These are phyloP conservation scores for Drosophila sp. DNA, from an alignment of 1,140 invertebrate species.

Conservation along the genomic window DNA sequence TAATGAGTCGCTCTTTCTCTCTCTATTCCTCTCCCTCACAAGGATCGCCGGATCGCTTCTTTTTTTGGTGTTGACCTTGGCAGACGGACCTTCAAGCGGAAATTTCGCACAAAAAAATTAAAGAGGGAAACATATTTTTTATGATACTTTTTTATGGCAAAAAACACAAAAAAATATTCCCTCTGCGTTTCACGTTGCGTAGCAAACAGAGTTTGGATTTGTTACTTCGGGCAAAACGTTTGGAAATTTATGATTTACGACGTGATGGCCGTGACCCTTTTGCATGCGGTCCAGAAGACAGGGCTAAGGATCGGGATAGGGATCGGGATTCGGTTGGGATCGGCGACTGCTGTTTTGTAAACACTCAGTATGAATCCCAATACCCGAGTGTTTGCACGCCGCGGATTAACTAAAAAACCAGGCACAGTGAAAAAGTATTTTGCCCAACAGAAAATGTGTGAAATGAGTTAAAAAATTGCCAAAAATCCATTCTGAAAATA, in stretches of 20 bases:
- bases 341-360: conserved; percentile 76
- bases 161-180: conserved; percentile 22
- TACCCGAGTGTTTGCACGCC: conserved; percentile 65
- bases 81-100: conserved; percentile 65
- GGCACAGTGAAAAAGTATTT: conserved; percentile 24
- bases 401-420: conserved; percentile 55
- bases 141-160: conserved; percentile 53
- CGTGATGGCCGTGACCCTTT: conserved; percentile 71
- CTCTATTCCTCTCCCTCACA: conserved; percentile 19
- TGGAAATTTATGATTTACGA: conserved; percentile 81
- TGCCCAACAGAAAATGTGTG: conserved; percentile 51
- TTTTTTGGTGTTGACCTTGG: conserved; percentile 72
- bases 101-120: conserved; percentile 33
- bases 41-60: conserved; percentile 22
- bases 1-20: conserved; percentile 33
- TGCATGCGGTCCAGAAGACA: conserved; percentile 50
- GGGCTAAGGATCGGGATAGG: conserved; percentile 43
- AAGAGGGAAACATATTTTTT: conserved; percentile 62
- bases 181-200: conserved; percentile 55
- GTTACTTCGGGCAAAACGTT: conserved; percentile 68
- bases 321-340: conserved; percentile 44
- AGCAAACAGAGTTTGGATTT: conserved; percentile 67
- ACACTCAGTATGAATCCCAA: conserved; percentile 80
- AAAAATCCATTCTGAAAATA: conserved; percentile 43
- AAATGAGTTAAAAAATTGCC: conserved; percentile 20